phyloP scores from a whole-genome alignment of 2,888 invertebrate genomes.

The Calliopum simillimum region DNA sequence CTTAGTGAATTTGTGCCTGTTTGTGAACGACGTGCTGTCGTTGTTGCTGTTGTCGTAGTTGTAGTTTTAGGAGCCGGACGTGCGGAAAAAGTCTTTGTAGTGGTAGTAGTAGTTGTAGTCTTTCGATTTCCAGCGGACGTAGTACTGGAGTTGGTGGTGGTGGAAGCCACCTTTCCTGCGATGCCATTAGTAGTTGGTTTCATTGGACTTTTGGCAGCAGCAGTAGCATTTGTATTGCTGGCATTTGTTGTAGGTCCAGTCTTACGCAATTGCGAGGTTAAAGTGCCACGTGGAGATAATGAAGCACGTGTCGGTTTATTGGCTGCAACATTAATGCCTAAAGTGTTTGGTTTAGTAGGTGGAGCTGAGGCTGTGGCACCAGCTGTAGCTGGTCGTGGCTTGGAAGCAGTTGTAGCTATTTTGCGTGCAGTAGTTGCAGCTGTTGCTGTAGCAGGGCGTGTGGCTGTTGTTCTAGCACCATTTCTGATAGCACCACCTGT shows the following conservation, averaged over 20 bases:
- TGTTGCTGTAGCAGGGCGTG: slow-evolving; percentile 43
- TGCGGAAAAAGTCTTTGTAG: slow-evolving; percentile 59
- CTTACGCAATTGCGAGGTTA: slow-evolving; percentile 61
- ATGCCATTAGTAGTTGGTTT: slow-evolving; percentile 47
- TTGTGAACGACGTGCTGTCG: slow-evolving; percentile 49
- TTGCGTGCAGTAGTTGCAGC: slow-evolving; percentile 41
- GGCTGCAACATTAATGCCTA: slow-evolving; percentile 47
- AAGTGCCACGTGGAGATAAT: slow-evolving; percentile 59
- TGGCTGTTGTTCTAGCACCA: slow-evolving; percentile 34
- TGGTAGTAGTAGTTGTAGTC: slow-evolving; percentile 49
- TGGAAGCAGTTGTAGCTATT: slow-evolving; percentile 42
- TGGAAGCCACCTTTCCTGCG: slow-evolving; percentile 24
- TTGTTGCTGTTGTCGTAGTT: slow-evolving; percentile 42
- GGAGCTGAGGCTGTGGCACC: slow-evolving; percentile 30
- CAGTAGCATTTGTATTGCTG: slow-evolving; percentile 38
- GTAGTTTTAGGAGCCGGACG: slow-evolving; percentile 61
- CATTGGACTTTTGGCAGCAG: slow-evolving; percentile 51
- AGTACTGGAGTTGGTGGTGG: slow-evolving; percentile 17
- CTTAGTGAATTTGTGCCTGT: slow-evolving; percentile 27
- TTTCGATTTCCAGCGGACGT: slow-evolving; percentile 44
- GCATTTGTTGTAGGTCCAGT: slow-evolving; percentile 24
- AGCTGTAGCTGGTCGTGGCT: slow-evolving; percentile 47
- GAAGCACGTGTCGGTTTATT: slow-evolving; percentile 55
- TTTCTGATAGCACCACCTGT: slow-evolving; percentile 21
- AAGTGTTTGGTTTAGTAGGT: slow-evolving; percentile 51